These are phyloP conservation scores for Calidris pugnax DNA, from an alignment of 2,113 vertebrate species.

Conservation along the genomic window DNA sequence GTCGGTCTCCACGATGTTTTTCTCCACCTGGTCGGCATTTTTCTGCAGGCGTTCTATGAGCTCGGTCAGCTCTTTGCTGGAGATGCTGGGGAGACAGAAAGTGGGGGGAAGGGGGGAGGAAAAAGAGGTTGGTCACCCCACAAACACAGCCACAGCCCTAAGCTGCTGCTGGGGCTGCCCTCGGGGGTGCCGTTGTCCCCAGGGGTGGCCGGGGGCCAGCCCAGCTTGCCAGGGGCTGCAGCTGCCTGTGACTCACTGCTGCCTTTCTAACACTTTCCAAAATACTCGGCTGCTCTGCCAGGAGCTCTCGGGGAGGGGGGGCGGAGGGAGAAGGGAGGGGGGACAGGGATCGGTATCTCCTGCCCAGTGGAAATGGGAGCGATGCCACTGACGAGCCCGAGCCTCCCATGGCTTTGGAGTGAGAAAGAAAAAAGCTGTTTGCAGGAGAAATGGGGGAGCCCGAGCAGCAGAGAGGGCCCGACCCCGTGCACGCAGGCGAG, in stretches of 20 bases:
- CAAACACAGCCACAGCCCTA: fast-evolving
- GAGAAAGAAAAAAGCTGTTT: background rate
- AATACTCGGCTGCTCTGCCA: background rate
- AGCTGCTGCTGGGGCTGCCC: background rate
- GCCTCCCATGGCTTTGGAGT: background rate
- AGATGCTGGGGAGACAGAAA: constrained; percentile 66
- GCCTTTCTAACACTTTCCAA: constrained; percentile 42
- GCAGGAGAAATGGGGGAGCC: background rate
- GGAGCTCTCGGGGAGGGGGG: background rate
- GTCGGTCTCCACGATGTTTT: constrained; percentile 89
- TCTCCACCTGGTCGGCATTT: constrained; percentile 96
- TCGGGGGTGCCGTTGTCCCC: background rate
- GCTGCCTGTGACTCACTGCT: constrained; percentile 60
- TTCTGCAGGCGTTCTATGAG: constrained; percentile 94
- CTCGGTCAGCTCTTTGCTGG: constrained; percentile 78
- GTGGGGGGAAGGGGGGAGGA: background rate
- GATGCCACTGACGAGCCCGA: background rate
- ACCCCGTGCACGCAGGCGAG: fast-evolving
- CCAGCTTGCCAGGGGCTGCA: background rate
- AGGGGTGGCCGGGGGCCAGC: background rate
- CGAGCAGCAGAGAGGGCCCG: background rate
- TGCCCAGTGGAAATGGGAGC: fast-evolving
- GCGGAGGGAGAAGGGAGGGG: background rate
- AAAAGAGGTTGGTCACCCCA: background rate
- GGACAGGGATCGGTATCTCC: fast-evolving